Base-by-base conservation (phyloP, 2,888 invertebrate species). In the Zhengitettix transpicula region DNA sequence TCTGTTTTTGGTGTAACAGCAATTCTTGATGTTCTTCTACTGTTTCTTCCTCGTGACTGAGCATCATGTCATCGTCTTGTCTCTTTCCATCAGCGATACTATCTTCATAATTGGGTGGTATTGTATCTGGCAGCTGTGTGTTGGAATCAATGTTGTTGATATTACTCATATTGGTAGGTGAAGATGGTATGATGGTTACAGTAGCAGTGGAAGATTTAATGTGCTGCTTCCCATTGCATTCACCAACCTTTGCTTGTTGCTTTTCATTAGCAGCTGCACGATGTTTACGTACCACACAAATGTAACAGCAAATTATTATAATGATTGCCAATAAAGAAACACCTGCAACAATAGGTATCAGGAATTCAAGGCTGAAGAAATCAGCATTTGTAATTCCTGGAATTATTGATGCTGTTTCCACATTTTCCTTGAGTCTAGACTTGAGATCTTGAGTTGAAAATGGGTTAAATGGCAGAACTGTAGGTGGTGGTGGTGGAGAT, bases 401-500 rank as follows among this genome's bases (percentile, higher is more conserved):
- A 53, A 71, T 70, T 1, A 72, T 69, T 10, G 68, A 66, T 57
- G 72, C 71, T 12, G 59, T 60, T 17, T 60, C 62, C 61, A 62
- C 65, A 42, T 71, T 71, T 28, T 68, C 67, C 28, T 70, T 66
- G 54, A 68, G 66, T 2, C 74, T 72, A 73, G 74, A 75, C 10
- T 71, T 69, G 5, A 70, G 65, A 28, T 69, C 69, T 57, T 73
- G 72, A 54, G 71, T 70, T 10, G 71, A 68, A 11, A 63, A 64
- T 7, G 59, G 56, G 7, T 55, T 42, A 17, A 62, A 61, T 11
- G 60, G 56, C 52, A 75, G 73, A 10, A 73, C 69, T 9, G 73
- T 71, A 0, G 77, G 77, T n/a, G 77, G 74, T n/a, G 76, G 76
- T 40, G 76, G 76, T 1, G 78, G 77, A 8, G 75, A 73, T 1